Evolutionary conservation across 2,888 invertebrate species (phyloP), one percentile per base, ranked within the genome.

Genomic region (Drosophila ezoana): DNA sequence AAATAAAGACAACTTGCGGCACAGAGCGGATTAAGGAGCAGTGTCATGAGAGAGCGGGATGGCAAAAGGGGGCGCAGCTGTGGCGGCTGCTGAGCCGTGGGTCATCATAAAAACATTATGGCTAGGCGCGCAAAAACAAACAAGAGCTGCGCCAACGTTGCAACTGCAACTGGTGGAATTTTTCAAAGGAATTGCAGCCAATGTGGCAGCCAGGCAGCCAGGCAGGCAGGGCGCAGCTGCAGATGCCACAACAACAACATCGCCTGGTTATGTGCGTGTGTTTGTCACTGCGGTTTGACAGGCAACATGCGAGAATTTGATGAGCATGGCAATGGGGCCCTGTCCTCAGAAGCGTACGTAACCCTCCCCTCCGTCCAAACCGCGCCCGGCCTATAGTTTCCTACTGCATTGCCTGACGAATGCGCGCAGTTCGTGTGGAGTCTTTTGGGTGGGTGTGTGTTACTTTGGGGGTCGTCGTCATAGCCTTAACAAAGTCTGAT

Each of bases 261-360:
- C 72, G 49, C 23, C 53, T 20, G 37, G 44, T 37, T 43, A 16
- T 65, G 64, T 69, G 80, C 67, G 70, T 87, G 68, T 87, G 72
- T 88, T 72, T 89, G 83, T 86, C 81, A 78, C 75, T 88, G 90
- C 88, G 84, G 87, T 87, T 89, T 91, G 92, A 92, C 91, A 91
- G 88, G 86, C 90, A 88, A 91, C 91, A 91, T 91, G 91, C 87
- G 89, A 90, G 88, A 88, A 89, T 91, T 91, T 91, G 91, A 91
- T 90, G 90, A 90, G 90, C 91, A 84, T 73, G 81, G 74, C 79
- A 79, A 78, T 79, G 74, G 45, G 51, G 52, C 60, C 18, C 28
- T 38, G 33, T 44, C 47, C 40, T 43, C 44, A 35, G 11, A 28
- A 14, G 28, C 49, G 28, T 8, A 28, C 28, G 28, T 38, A 54